phyloP scores from a whole-genome alignment of 2,888 invertebrate genomes.

The Drosophila nr. perissopoda region DNA sequence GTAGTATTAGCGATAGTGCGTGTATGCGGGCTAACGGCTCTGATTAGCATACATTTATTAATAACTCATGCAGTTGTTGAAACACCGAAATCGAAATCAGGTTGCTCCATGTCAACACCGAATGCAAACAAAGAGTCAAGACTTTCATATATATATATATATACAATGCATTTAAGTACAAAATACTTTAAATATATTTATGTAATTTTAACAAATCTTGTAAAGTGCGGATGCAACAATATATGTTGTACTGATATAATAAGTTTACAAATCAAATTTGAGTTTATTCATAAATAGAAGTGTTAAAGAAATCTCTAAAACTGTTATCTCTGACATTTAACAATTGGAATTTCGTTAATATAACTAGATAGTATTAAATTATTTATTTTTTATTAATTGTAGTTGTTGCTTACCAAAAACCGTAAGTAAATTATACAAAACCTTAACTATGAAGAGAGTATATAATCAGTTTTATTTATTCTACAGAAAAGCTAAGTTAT shows the following conservation, averaged over 20 bases:
- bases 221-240: neutral
- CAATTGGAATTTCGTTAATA: neutral
- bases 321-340: neutral
- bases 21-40: conserved; percentile 27
- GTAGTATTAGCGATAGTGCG: conserved; percentile 13
- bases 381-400: neutral
- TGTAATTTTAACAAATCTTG: neutral
- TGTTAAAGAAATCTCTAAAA: neutral
- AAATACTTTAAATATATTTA: neutral
- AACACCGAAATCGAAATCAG: conserved; percentile 31
- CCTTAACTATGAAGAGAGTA: neutral
- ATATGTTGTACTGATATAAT: neutral
- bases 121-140: conserved; percentile 8
- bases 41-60: conserved; percentile 76
- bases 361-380: neutral
- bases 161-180: neutral
- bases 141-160: conserved; percentile 3
- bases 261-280: neutral
- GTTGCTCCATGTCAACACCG: conserved; percentile 16
- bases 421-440: neutral
- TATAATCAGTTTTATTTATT: neutral
- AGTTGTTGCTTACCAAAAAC: neutral
- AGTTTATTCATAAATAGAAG: neutral
- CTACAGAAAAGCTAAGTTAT: neutral
- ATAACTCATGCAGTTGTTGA: conserved; percentile 59